phyloP scores from a whole-genome alignment of 2,113 vertebrate genomes.

The Megaceryle torquata region DNA sequence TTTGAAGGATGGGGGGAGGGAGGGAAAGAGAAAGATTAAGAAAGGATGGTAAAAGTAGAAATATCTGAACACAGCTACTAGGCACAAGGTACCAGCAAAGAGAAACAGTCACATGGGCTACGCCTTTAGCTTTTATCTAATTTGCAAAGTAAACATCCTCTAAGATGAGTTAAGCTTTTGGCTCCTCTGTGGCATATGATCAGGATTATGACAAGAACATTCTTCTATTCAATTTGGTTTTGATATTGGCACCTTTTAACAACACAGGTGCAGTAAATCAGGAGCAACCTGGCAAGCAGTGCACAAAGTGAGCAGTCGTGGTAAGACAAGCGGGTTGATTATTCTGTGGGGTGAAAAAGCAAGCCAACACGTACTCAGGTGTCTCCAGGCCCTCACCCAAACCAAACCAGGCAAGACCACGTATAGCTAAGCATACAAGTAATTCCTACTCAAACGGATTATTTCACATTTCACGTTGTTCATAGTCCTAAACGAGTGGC shows the following conservation, averaged over 20 bases:
- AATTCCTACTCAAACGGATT: not conserved
- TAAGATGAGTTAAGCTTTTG: not conserved
- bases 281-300: not conserved
- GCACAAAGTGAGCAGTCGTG: not conserved
- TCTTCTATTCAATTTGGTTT: not conserved
- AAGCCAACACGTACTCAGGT: not conserved
- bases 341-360: not conserved
- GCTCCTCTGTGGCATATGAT: not conserved
- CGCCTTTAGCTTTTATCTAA: not conserved
- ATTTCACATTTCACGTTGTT: not conserved
- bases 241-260: not conserved
- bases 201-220: not conserved
- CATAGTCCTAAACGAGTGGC: not conserved
- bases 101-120: not conserved
- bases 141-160: not conserved
- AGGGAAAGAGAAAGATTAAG: not conserved
- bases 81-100: not conserved
- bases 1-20: slow-evolving; percentile 47
- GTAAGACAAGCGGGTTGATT: not conserved
- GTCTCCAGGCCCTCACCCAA: not conserved
- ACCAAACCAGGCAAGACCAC: not conserved
- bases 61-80: not conserved
- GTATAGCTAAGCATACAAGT: not conserved
- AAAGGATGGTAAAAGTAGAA: not conserved
- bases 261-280: not conserved